phyloP scores from a whole-genome alignment of 1,140 invertebrate genomes.

The Drosophila novamexicana region DNA sequence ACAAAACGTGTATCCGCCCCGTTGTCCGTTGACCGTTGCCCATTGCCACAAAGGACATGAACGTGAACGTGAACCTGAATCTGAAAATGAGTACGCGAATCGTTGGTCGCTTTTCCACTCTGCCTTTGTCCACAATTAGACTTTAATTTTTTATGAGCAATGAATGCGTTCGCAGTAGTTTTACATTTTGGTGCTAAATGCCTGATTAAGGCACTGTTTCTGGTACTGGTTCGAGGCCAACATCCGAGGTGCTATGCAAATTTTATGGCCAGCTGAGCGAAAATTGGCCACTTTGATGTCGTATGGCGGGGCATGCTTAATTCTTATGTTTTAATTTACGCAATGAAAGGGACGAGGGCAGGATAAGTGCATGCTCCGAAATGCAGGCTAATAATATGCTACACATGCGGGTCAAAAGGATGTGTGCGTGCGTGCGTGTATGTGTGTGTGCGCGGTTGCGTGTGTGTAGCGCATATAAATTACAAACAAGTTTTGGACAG shows the following conservation, averaged over 20 bases:
- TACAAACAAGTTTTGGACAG: constrained; percentile 18
- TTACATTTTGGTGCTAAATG: constrained; percentile 77
- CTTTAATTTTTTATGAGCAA: constrained; percentile 80
- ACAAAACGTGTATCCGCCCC: constrained; percentile 35
- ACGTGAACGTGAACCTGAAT: constrained; percentile 16
- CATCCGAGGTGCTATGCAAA: constrained; percentile 56
- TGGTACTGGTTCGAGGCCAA: constrained; percentile 14
- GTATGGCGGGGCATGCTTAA: constrained; percentile 20
- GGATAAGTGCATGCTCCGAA: constrained; percentile 26
- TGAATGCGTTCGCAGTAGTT: constrained; percentile 71
- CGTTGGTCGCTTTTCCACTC: neutral
- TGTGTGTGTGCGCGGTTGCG: neutral
- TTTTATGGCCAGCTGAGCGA: constrained; percentile 43
- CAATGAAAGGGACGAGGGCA: constrained; percentile 36
- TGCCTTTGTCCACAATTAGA: constrained; percentile 62
- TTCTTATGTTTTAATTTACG: constrained; percentile 55
- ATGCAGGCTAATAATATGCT: constrained; percentile 58
- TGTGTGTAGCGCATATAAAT: constrained; percentile 15
- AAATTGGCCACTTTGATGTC: constrained; percentile 69
- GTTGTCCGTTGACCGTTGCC: no score
- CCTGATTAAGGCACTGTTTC: constrained; percentile 66
- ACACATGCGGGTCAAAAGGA: constrained; percentile 25
- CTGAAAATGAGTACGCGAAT: no score
- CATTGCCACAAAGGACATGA: constrained; percentile 20
- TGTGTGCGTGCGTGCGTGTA: constrained; percentile 14